Percentiles rank a stretch among this genome's conserved stretches.
Evolutionary conservation across 2,113 vertebrate species (phyloP).

Genomic region (Cacatua alba): DNA sequence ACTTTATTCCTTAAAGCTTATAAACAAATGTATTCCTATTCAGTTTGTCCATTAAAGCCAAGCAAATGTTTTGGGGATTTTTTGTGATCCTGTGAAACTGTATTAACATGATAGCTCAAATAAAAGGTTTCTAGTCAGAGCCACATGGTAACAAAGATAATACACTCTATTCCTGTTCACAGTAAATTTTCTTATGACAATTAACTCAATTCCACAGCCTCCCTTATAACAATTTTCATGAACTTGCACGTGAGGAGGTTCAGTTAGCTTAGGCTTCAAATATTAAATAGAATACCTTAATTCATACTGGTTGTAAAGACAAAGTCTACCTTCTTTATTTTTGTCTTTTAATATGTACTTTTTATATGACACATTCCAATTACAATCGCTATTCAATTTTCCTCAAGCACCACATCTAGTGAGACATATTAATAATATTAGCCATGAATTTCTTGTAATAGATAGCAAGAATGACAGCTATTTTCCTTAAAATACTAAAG

Average conservation of each 20-base stretch:
- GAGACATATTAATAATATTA: neutral
- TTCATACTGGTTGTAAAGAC: neutral
- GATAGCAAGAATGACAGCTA: neutral
- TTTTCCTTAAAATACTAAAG: neutral
- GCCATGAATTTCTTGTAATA: neutral
- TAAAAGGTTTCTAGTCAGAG: neutral
- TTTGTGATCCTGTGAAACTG: neutral
- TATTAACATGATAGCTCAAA: neutral
- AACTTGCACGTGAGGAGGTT: neutral
- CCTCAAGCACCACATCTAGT: neutral
- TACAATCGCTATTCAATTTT: neutral
- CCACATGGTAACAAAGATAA: neutral
- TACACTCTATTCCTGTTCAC: neutral
- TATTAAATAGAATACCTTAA: neutral
- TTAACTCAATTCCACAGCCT: neutral
- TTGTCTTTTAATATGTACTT: neutral
- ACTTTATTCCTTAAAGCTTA: neutral
- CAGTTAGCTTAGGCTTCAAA: neutral
- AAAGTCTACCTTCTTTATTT: neutral
- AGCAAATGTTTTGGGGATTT: neutral
- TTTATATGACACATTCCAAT: neutral
- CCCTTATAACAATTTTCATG: neutral
- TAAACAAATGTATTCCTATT: neutral
- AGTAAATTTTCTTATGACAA: neutral
- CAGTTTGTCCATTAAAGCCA: neutral